Percentiles rank a stretch among this genome's conserved stretches.
Conservation (phyloP, 2,797 vertebrate species). For the Trachops cirrhosus region DNA sequence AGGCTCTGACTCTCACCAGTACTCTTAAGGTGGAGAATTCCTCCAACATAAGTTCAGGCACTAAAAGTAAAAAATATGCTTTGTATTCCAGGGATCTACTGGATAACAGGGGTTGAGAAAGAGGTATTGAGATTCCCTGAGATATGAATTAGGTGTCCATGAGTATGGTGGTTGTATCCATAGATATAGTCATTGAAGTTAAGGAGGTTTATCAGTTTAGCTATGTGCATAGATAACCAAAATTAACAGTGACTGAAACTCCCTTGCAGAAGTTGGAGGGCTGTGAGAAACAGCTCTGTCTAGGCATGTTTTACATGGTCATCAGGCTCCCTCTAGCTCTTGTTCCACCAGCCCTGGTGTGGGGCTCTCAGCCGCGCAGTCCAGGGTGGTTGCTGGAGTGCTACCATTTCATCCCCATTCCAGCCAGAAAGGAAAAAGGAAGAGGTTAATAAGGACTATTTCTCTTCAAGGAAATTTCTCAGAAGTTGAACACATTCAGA, state of each 20-base stretch:
- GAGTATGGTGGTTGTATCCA: not conserved
- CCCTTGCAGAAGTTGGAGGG: not conserved
- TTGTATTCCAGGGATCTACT: not conserved
- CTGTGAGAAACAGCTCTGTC: not conserved
- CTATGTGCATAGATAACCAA: not conserved
- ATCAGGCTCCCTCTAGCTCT: not conserved
- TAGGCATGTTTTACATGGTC: not conserved
- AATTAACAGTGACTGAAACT: not conserved
- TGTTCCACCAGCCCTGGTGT: not conserved
- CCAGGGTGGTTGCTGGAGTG: not conserved
- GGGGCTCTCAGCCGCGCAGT: not conserved
- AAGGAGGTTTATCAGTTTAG: not conserved
- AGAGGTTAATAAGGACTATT: not conserved
- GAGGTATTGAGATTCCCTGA: not conserved
- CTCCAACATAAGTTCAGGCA: not conserved
- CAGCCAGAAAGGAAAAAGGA: not conserved
- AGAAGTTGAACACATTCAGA: not conserved
- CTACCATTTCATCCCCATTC: not conserved
- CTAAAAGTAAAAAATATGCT: not conserved
- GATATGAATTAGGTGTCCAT: not conserved
- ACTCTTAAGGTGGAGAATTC: not conserved
- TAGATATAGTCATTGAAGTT: not conserved
- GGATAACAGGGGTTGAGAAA: not conserved
- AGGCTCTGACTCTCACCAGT: not conserved
- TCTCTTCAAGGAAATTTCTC: slow-evolving; percentile 1